Evolutionary conservation across 2,888 invertebrate genomes (phyloP).

Genomic region (Abscondita cerata): DNA sequence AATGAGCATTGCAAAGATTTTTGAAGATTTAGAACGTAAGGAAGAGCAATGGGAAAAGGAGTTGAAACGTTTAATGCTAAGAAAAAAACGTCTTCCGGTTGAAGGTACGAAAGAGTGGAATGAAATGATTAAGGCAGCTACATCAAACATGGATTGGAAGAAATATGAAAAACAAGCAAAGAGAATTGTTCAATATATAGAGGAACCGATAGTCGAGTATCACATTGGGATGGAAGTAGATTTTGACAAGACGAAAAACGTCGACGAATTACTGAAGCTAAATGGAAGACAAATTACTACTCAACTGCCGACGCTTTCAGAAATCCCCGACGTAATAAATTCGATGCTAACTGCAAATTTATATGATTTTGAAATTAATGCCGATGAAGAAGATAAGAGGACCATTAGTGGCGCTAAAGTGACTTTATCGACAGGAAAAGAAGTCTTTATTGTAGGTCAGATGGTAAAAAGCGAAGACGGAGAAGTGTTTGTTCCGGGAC

Average conservation of each 20-base stretch:
- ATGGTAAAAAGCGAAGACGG: constrained; percentile 74
- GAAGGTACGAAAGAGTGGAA: constrained; percentile 62
- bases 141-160: constrained; percentile 71
- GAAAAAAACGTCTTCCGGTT: constrained; percentile 53
- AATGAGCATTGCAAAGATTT: constrained; percentile 74
- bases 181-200: constrained; percentile 59
- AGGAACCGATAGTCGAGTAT: constrained; percentile 48
- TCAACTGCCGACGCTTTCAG: constrained; percentile 68
- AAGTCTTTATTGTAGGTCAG: constrained; percentile 76
- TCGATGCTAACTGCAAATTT: constrained; percentile 67
- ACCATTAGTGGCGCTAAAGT: constrained; percentile 54
- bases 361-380: constrained; percentile 61
- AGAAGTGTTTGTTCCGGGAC: constrained; percentile 76
- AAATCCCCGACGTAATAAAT: constrained; percentile 69
- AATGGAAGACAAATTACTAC: constrained; percentile 62
- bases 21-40: constrained; percentile 77
- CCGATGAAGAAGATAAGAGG: constrained; percentile 34
- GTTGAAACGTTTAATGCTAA: constrained; percentile 52
- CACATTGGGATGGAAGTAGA: constrained; percentile 62
- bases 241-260: constrained; percentile 66
- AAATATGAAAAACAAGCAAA: constrained; percentile 67
- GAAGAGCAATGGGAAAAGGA: constrained; percentile 69
- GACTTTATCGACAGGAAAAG: constrained; percentile 69
- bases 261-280: constrained; percentile 65
- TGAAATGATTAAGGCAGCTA: constrained; percentile 68